A percentile compares a stretch with the other conserved stretches of the same genome.
Evolutionary conservation across 1,140 invertebrate genomes (phyloP).

Genomic region (Tyrophagus putrescentiae): DNA sequence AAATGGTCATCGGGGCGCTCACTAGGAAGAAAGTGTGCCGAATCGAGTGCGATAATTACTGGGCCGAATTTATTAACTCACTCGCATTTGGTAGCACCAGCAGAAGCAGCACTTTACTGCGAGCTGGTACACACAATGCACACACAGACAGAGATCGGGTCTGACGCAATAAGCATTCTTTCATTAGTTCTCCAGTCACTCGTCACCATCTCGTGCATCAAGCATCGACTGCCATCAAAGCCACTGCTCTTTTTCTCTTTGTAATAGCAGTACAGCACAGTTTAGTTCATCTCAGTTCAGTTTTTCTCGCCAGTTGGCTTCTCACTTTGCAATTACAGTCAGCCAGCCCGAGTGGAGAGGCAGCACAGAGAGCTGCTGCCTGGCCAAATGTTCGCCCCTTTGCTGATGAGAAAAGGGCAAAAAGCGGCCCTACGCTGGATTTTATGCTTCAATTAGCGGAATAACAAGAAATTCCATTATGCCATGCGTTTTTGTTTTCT

Average conservation of each 20-base stretch:
- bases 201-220: constrained; percentile 4
- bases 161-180: background rate
- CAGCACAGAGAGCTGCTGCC: too few relatives aligned
- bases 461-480: constrained; percentile 16
- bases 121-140: too few relatives aligned
- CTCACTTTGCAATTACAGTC: background rate
- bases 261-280: too few relatives aligned
- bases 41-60: constrained; percentile 11
- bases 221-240: too few relatives aligned
- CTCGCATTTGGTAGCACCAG: background rate
- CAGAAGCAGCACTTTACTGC: too few relatives aligned
- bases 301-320: background rate
- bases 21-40: background rate
- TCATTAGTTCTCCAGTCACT: constrained; percentile 6
- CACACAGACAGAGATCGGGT: too few relatives aligned
- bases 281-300: background rate
- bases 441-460: constrained; percentile 18
- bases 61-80: constrained; percentile 7
- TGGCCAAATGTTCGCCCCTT: too few relatives aligned
- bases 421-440: background rate
- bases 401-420: background rate
- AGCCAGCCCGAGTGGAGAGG: too few relatives aligned
- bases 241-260: too few relatives aligned
- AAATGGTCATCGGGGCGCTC: background rate
- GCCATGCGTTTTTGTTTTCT: background rate